Base-by-base conservation (phyloP, 1,140 invertebrate species). In the Brachionus asplanchnoidis region DNA sequence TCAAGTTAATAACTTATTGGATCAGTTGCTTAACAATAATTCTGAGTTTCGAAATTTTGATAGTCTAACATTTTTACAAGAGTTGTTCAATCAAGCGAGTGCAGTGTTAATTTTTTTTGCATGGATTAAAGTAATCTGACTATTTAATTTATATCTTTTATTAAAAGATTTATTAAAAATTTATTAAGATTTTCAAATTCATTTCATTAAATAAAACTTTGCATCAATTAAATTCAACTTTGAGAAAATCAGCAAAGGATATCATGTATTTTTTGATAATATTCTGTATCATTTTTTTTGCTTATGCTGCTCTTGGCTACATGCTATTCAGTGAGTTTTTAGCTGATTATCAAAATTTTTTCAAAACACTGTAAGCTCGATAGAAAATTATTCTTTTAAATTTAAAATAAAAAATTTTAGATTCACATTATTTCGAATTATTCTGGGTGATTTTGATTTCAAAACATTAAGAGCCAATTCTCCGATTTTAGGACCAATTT, bases 201-300 rank as follows among this genome's bases (percentile, higher is more conserved):
- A 92, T 93, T 87, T 92, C 91, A 85, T 94, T 95, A 87, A 94
- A 94, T 89, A 93, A 93, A 89, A 94, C 94, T 0, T 93, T 95
- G 91, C 92, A 92, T 2, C 93, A 94, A 87, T 91, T 94, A 66
- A 93, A 92, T 40, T 92, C 91, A 9, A 94, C 94, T 2, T 88
- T 94, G 5, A 91, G 90, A 14, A 88, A 90, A 91, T 94, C 93
- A 88, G 91, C 93, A 1, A 93, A 92, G 85, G 94, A 95, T 88
- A 90, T 95, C 85, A 91, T 92, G 75, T 93, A 93, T 23, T 95
- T 95, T 88, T 92, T 92, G 66, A 89, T 94, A 4, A 94, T 95
- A 93, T 95, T 95, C 88, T 93, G 93, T 86, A 94, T 95, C 85
- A 92, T 94, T 7, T 95, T 95, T 88, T 91, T 94, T 87, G 93